Percentiles rank a stretch among this genome's conserved stretches.
Evolutionary conservation across 2,797 vertebrate species (phyloP).

Genomic region (Betta splendens): DNA sequence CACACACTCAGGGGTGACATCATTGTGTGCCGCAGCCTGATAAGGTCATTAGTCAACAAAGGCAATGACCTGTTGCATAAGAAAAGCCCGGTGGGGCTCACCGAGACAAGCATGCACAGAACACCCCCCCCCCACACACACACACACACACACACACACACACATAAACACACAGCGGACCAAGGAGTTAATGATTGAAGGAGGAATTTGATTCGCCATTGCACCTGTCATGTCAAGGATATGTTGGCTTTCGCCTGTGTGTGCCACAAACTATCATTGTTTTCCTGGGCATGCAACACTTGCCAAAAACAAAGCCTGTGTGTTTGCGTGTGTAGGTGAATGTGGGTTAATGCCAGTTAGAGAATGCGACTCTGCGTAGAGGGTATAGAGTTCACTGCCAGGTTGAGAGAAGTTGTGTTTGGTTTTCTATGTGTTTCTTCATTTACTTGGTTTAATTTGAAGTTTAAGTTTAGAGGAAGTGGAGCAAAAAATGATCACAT

Average conservation of each 20-base stretch:
- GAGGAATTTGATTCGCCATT: slow-evolving; percentile 64
- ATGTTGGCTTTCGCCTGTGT: slow-evolving; percentile 45
- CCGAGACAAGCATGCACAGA: slow-evolving; percentile 36
- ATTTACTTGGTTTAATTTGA: too few relatives aligned
- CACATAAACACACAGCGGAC: slow-evolving; percentile 23
- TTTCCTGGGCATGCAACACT: slow-evolving; percentile 65
- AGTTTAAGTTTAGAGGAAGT: too few relatives aligned
- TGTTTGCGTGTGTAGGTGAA: slow-evolving; percentile 15
- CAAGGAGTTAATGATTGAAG: slow-evolving; percentile 71
- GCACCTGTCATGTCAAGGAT: slow-evolving; percentile 71
- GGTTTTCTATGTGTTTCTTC: too few relatives aligned
- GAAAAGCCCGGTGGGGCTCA: slow-evolving; percentile 24
- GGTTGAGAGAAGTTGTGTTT: slow-evolving; percentile 7
- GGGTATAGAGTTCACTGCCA: slow-evolving; percentile 23
- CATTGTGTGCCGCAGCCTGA: slow-evolving; percentile 55
- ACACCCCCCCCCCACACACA: slow-evolving; percentile 5
- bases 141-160: slow-evolving; percentile 4
- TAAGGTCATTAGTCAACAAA: slow-evolving; percentile 68
- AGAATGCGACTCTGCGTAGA: slow-evolving; percentile 13
- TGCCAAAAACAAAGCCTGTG: slow-evolving; percentile 59
- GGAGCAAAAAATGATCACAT: too few relatives aligned
- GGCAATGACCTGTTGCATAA: slow-evolving; percentile 71
- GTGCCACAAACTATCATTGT: slow-evolving; percentile 69
- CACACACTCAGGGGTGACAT: slow-evolving; percentile 63
- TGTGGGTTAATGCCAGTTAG: slow-evolving; percentile 13